These are phyloP conservation scores for Norana najaformis DNA, from an alignment of 2,888 invertebrate species.

Conservation along the genomic window DNA sequence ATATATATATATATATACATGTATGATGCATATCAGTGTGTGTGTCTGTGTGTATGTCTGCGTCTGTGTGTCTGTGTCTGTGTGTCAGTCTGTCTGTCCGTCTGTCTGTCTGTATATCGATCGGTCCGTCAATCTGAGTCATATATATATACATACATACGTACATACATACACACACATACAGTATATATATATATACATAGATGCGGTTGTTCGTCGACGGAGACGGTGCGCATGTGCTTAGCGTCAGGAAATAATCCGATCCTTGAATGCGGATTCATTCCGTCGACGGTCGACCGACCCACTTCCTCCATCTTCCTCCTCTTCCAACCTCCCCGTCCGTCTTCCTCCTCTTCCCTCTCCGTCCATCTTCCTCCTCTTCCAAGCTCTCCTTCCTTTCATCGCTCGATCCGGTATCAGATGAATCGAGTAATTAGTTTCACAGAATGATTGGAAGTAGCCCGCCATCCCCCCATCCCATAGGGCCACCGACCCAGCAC, in stretches of 20 bases:
- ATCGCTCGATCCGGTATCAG: background rate
- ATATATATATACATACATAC: background rate
- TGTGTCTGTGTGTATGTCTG: background rate
- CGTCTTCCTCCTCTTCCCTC: background rate
- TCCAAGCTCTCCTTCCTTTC: background rate
- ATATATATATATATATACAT: background rate
- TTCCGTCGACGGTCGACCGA: background rate
- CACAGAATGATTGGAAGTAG: too few relatives aligned
- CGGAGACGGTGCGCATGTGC: background rate
- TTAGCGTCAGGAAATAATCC: background rate
- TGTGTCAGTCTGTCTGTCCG: too few relatives aligned
- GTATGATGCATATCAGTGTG: background rate
- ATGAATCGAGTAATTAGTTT: too few relatives aligned
- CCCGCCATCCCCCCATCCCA: too few relatives aligned
- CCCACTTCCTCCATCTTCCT: background rate
- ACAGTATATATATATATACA: background rate
- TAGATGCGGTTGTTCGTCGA: background rate
- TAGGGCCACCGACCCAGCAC: too few relatives aligned
- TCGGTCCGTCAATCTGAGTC: background rate
- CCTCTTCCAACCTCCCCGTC: too few relatives aligned
- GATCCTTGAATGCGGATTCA: background rate
- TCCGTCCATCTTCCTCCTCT: background rate
- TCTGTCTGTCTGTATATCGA: background rate
- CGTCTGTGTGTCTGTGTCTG: too few relatives aligned
- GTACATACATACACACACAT: background rate